These are phyloP conservation scores for Morelia viridis DNA, from an alignment of 2,797 vertebrate species.

Conservation along the genomic window DNA sequence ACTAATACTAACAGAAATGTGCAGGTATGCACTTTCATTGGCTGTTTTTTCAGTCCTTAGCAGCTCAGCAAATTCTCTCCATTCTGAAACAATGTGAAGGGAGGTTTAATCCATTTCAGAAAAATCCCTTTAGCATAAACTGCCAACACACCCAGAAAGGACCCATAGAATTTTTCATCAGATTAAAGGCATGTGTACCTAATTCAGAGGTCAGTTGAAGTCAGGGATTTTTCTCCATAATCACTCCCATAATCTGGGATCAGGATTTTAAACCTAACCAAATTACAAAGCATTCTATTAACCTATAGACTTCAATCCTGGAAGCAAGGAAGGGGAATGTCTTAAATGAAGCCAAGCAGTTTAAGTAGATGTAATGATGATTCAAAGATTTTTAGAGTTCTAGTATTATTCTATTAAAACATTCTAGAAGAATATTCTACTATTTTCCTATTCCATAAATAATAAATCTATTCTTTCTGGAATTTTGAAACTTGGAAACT, in stretches of 20 bases:
- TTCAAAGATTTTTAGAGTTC: constrained; percentile 3
- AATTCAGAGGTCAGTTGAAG: constrained; percentile 51
- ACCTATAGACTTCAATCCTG: constrained; percentile 21
- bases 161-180: constrained; percentile 43
- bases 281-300: constrained; percentile 29
- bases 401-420: constrained; percentile 44
- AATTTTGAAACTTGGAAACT: constrained; percentile 16
- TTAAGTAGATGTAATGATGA: background rate
- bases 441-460: constrained; percentile 28
- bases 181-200: constrained; percentile 37
- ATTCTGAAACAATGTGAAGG: constrained; percentile 55
- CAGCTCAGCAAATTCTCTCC: constrained; percentile 68
- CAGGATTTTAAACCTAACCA: constrained; percentile 14
- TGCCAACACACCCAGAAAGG: constrained; percentile 58
- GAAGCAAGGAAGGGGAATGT: background rate
- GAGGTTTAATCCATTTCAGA: constrained; percentile 67
- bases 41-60: constrained; percentile 61
- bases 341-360: constrained; percentile 2
- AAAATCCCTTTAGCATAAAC: constrained; percentile 60
- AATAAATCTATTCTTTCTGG: constrained; percentile 50
- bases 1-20: constrained; percentile 58
- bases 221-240: constrained; percentile 24
- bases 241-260: constrained; percentile 38
- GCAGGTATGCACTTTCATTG: constrained; percentile 65
- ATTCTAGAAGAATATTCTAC: constrained; percentile 38